Evolutionary conservation across 2,113 vertebrate species (phyloP), one percentile per base, ranked within the genome.

Genomic region (Tetrao urogallus): DNA sequence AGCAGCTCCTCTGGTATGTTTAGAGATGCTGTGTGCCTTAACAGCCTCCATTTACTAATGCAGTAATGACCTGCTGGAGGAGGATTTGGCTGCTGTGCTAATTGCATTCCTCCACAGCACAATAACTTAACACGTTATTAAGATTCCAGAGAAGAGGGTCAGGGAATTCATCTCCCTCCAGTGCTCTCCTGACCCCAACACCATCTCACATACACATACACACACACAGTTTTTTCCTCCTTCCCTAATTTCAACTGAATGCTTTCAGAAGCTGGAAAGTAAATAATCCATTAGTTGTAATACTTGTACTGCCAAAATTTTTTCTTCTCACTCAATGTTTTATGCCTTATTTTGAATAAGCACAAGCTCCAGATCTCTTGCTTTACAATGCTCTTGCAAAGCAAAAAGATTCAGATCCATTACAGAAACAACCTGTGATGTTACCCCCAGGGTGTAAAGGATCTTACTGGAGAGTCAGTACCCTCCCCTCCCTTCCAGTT

Each of bases 81-180:
- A 96, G 95, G 97, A 95, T 97, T 97, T 97, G 82, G 86, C 95
- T 34, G 75, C 93, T 95, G 91, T 88, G 95, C 95, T 97, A 96
- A 97, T 97, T 94, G 92, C 92, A 97, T 98, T 97, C 96, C 95
- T 97, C 94, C 69, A 86, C 97, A 97, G 96, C 97, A 96, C 96
- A 97, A 97, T 97, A 97, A 97, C 96, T 97, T 97, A 97, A 95
- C 97, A 97, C 96, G 86, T 98, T 98, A 97, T 94, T 98, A 96
- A 96, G 97, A 98, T 98, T 98, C 98, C 97, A 96, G 76, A 93
- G 95, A 95, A 92, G 48, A 94, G 96, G 96, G 95, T 96, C 94
- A 96, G 92, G 97, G 95, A 96, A 97, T 97, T 97, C 94, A 97
- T 97, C 97, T 98, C 94, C 94, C 80, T 95, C 74, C 93, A 91